Evolutionary conservation across 64 coral and sea anemone genomes (phyloP), one percentile per base, ranked within the genome.

Genomic region (Montipora efflorescens): DNA sequence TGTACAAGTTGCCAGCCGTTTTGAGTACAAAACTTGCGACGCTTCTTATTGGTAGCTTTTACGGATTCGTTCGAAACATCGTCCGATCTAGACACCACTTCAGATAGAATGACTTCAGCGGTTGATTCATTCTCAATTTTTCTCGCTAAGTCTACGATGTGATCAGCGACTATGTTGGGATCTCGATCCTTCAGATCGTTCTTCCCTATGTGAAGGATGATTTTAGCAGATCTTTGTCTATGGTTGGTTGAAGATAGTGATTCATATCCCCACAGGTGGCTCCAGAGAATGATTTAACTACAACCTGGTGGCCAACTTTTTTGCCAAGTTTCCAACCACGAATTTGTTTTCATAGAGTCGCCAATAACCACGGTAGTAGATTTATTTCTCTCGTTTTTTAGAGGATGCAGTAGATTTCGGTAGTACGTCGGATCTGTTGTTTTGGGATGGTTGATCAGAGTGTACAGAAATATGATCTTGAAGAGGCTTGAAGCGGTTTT

Each of bases 331-430:
- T 71, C 82, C 82, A 85, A 14, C 82, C 57, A 45, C 18, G 23
- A 67, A 85, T 45, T 66, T 85, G 45, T 49, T 67, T 85, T 25
- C 82, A 67, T 85, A 16, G 59, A 85, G 67, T 85, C 82, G 46
- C 82, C 59, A 85, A 71, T 49, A 19, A 85, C 46, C 47, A 80
- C 78, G 21, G 53, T 59, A 22, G 47, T 71, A 28, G 21, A 67
- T 43, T 66, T 66, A 16, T 67, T 85, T 68, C 59, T 66, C 49
- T 51, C 48, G 22, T 13, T 23, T 74, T 8, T 74, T 36, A 74
- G 70, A 36, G 20, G 61, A 66, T 66, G 61, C 61, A 66, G 61
- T 47, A 77, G 75, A 44, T 77, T 77, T 47, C 7, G 75, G 75
- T 46, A 77, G 28, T 11, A 44, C 36, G 73, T 25, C 8, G 28